phyloP scores from a whole-genome alignment of 2,113 vertebrate species.

The Embiotoca jacksoni region DNA sequence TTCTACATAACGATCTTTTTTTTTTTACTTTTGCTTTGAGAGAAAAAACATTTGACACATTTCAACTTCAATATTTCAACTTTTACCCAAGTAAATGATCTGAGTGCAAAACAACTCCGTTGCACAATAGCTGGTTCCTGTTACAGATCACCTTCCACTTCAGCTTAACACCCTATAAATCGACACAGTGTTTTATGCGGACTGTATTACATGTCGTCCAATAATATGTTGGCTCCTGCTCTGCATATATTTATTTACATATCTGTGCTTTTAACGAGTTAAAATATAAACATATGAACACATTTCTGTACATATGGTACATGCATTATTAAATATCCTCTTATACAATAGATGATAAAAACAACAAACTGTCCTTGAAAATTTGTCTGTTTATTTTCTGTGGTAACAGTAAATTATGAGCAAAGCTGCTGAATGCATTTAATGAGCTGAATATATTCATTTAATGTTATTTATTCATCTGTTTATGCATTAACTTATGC shows the following conservation, averaged over 20 bases:
- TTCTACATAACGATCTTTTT: too few relatives aligned
- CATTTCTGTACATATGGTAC: neutral
- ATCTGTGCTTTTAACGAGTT: neutral
- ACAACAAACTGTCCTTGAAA: constrained; percentile 16
- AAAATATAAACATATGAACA: neutral
- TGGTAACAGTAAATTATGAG: neutral
- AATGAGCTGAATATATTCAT: constrained; percentile 45
- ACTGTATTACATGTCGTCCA: neutral
- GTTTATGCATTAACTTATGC: constrained; percentile 32
- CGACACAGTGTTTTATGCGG: neutral
- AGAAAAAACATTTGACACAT: too few relatives aligned
- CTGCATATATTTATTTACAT: constrained; percentile 3
- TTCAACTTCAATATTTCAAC: too few relatives aligned
- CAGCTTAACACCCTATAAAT: neutral
- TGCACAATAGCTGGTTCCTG: neutral
- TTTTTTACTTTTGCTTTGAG: too few relatives aligned
- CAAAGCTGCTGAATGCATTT: constrained; percentile 15
- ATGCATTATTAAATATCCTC: constrained; percentile 6
- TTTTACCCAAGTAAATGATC: too few relatives aligned
- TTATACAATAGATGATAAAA: neutral
- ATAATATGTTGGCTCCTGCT: neutral
- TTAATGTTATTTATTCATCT: constrained; percentile 48
- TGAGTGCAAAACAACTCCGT: neutral
- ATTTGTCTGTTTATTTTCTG: constrained; percentile 15
- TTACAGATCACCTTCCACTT: neutral